Evolutionary conservation across 1,140 invertebrate species (phyloP), one percentile per base, ranked within the genome.

Genomic region (Pissodes strobi): DNA sequence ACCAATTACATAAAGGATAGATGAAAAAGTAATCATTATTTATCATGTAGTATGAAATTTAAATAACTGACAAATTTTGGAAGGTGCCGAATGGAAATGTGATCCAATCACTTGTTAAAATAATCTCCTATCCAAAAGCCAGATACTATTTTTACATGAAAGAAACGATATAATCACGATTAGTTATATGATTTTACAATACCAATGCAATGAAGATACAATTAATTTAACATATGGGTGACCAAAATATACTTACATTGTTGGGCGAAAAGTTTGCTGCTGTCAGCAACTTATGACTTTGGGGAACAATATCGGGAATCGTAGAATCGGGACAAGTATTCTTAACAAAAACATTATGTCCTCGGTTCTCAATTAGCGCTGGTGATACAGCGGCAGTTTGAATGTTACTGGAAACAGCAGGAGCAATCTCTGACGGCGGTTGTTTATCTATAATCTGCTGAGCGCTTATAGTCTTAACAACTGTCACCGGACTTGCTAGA

Each of bases 281-380:
- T 8, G 75, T 74, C 12, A 76, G 45, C 22, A 77, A 59, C 51
- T 78, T 78, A 49, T 78, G 76, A 41, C 73, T 67, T 62, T 76
- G 75, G 18, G 74, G 65, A 18, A 72, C 66, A 30, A 65, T 67
- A 18, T 72, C 69, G 38, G 41, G 15, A 1, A 41, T 15, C 1
- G 27, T 43, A 8, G 10, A 64, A 66, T 23, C 64, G 9, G 65
- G 25, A 46, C 64, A 65, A 18, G 71, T 58, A 62, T 77, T 77
- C 51, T 78, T 78, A 34, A 78, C 74, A 64, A 78, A 76, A 45
- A 78, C 76, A 71, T 78, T 78, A 52, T 78, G 76, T 23, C 67
- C 70, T 56, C 72, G 53, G 39, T 68, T 74, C 49, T 74, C 72
- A 23, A 74, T 66, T 15, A 72, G 18, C 25, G 66, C 66, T 9